These are phyloP conservation scores for Ceratitis capitata DNA, from an alignment of 1,140 invertebrate genomes.

Conservation along the genomic window DNA sequence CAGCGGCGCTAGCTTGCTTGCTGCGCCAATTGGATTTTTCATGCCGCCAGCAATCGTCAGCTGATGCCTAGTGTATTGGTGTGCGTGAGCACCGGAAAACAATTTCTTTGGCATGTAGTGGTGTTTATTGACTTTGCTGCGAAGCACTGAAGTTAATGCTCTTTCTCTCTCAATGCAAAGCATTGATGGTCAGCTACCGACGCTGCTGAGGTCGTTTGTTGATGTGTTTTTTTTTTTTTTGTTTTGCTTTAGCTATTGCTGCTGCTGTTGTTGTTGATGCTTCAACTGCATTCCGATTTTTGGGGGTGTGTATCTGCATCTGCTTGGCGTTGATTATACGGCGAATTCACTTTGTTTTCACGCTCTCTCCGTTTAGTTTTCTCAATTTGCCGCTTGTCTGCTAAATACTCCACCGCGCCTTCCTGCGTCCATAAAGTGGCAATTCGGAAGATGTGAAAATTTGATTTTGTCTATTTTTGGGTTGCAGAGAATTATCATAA, in stretches of 20 bases:
- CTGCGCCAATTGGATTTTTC: neutral
- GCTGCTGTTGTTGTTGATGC: neutral
- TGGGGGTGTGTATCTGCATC: constrained; percentile 13
- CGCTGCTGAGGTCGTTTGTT: neutral
- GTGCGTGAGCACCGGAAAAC: neutral
- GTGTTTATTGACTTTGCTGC: neutral
- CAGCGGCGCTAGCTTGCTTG: neutral
- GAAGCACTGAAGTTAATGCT: neutral
- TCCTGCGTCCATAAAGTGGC: neutral
- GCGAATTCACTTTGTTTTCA: constrained; percentile 1
- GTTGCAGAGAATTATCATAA: neutral
- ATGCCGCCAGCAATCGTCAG: neutral
- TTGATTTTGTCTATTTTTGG: neutral
- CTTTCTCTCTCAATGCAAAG: neutral
- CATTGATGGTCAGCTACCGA: neutral
- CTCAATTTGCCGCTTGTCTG: neutral
- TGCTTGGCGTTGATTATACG: neutral
- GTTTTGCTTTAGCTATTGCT: neutral
- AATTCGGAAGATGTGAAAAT: neutral
- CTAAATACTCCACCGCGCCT: neutral
- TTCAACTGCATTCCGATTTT: neutral
- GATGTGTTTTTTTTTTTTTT: too few relatives aligned
- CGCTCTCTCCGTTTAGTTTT: constrained; percentile 18
- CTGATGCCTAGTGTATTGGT: neutral
- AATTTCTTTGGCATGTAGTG: neutral